phyloP scores from a whole-genome alignment of 2,888 invertebrate genomes.

The Orthosia gothica region DNA sequence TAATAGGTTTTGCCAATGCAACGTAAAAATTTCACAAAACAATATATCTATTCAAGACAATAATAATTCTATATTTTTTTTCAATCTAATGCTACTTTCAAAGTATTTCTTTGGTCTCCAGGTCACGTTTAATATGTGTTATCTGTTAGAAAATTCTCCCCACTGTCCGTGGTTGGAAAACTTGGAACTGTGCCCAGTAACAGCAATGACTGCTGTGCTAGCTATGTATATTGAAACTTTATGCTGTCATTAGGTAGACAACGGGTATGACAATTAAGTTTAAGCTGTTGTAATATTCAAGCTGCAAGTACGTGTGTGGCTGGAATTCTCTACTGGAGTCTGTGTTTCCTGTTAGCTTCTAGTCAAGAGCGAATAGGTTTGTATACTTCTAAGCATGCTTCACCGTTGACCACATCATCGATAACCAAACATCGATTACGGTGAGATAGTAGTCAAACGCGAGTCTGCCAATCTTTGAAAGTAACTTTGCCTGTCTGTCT shows the following conservation, averaged over 20 bases:
- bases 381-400: too few relatives aligned
- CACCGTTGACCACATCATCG: too few relatives aligned
- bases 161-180: slow-evolving; percentile 10
- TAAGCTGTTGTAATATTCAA: background rate
- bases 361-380: too few relatives aligned
- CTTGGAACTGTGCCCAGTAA: slow-evolving; percentile 47
- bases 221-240: slow-evolving; percentile 42
- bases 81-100: background rate
- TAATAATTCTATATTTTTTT: slow-evolving; percentile 3
- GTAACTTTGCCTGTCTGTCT: too few relatives aligned
- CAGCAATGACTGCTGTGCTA: slow-evolving; percentile 8
- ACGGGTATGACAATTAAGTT: slow-evolving; percentile 8
- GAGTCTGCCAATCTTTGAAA: too few relatives aligned
- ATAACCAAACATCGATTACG: too few relatives aligned
- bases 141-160: slow-evolving; percentile 31
- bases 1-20: background rate
- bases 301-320: background rate
- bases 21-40: background rate
- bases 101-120: slow-evolving; percentile 19
- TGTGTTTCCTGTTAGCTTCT: too few relatives aligned
- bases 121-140: slow-evolving; percentile 40
- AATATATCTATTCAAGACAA: background rate
- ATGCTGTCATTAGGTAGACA: slow-evolving; percentile 20
- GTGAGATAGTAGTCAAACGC: too few relatives aligned
- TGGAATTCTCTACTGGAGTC: too few relatives aligned